Conservation (phyloP, 2,113 vertebrate species). For the Nothocercus nigrocapillus region DNA sequence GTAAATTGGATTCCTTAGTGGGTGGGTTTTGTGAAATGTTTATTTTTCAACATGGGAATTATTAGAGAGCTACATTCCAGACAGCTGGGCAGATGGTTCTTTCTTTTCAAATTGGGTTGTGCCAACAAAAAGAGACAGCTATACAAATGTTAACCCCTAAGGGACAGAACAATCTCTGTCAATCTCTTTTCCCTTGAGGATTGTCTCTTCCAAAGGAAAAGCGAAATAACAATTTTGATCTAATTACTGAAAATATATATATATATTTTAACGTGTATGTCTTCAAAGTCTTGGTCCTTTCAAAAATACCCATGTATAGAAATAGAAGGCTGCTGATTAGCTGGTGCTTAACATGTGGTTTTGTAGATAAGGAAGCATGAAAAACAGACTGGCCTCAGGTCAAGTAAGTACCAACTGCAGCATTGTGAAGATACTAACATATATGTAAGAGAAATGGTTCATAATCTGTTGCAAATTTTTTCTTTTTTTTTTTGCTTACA, state of each 20-base stretch:
- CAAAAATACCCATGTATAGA: neutral
- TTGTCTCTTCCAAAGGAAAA: neutral
- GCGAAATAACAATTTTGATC: neutral
- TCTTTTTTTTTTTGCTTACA: neutral
- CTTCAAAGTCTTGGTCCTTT: neutral
- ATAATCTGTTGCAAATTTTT: neutral
- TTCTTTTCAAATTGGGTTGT: slow-evolving; percentile 62
- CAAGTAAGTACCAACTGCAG: neutral
- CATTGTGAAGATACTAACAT: neutral
- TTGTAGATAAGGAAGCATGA: slow-evolving; percentile 10
- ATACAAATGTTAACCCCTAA: slow-evolving; percentile 62
- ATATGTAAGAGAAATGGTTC: neutral
- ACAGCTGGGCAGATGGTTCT: slow-evolving; percentile 74
- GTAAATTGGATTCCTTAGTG: neutral
- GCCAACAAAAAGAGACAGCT: slow-evolving; percentile 67
- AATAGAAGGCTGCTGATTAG: neutral
- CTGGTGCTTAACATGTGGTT: neutral
- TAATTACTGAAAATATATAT: neutral
- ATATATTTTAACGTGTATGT: neutral
- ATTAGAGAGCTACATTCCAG: slow-evolving; percentile 59
- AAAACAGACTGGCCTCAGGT: slow-evolving; percentile 12
- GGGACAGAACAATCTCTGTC: slow-evolving; percentile 31
- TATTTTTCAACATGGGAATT: slow-evolving; percentile 52
- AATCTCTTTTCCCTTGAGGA: neutral
- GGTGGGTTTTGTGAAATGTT: slow-evolving; percentile 28